phyloP scores from a whole-genome alignment of 2,888 invertebrate genomes.

The Papilio protenor region DNA sequence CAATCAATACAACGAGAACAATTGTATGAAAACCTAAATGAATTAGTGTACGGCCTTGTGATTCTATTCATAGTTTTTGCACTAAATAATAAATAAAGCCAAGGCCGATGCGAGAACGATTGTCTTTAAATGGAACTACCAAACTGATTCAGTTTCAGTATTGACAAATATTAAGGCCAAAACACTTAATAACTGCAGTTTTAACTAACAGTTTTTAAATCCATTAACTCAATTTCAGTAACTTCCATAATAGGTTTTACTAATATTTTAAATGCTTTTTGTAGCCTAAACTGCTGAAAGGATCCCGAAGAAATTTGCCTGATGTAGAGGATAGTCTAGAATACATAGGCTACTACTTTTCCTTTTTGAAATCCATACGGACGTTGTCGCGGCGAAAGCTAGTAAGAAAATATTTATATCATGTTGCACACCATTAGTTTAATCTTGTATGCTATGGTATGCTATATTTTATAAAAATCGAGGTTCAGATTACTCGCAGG shows the following conservation, averaged over 20 bases:
- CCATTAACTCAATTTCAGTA: no score
- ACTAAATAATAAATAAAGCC: conserved; percentile 26
- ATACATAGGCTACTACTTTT: no score
- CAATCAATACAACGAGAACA: neutral
- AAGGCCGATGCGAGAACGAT: conserved; percentile 20
- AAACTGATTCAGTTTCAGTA: neutral
- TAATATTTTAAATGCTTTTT: no score
- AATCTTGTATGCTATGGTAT: neutral
- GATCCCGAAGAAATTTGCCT: no score
- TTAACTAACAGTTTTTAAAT: no score
- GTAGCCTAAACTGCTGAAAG: no score
- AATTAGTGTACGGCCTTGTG: conserved; percentile 8
- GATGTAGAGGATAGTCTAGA: no score
- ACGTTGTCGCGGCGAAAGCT: no score
- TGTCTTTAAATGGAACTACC: conserved; percentile 12
- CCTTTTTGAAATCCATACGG: no score
- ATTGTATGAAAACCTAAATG: neutral
- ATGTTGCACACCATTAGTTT: neutral
- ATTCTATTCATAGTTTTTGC: conserved; percentile 31
- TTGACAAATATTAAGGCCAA: neutral
- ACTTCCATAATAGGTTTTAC: no score
- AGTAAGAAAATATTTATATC: no score
- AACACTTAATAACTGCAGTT: no score
- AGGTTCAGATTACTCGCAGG: neutral
- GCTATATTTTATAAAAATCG: neutral